Evolutionary conservation across 2,888 invertebrate genomes (phyloP), one percentile per base, ranked within the genome.

Genomic region (Drosophila anomalata): DNA sequence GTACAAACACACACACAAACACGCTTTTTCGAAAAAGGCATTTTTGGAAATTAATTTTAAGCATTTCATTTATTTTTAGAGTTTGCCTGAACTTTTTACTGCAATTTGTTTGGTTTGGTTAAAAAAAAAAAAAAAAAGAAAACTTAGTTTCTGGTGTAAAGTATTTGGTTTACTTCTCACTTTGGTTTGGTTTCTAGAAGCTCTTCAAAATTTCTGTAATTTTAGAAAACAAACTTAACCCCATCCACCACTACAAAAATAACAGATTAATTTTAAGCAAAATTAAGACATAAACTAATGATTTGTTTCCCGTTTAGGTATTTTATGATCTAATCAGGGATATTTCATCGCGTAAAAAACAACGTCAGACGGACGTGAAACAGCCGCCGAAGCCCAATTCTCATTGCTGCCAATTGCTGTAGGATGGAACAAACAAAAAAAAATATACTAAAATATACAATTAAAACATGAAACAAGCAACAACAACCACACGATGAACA

Each of bases 291-390:
- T 3, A 5, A 1, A 12, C 12, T 12, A 47, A 42, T 31, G 11
- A 50, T 65, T 62, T 4, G 26, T 39, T 48, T 48, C n/a, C 50
- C 42, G 2, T 14, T 36, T 70, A 92, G 92, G 92, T 92, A 83
- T 92, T 92, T 90, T 92, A 91, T 85, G 92, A 92, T 90, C 90
- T 92, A 81, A 91, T 92, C 91, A 91, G 91, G 90, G 92, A 92
- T 89, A 92, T 92, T 79, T 91, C 91, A 89, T 90, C 91, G 85
- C 92, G 91, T 80, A 92, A 92, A 83, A 92, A 91, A 88, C 90
- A 90, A 84, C 91, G 91, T 88, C 90, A 91, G 87, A 91, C 91
- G 80, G 92, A 91, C 82, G 89, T 90, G 71, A 89, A 90, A 90
- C 91, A 91, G 90, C 91, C 91, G 87, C 88, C 87, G 82, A 91